These are phyloP conservation scores for Punctoribates punctum DNA, from an alignment of 2,888 invertebrate species.

Conservation along the genomic window DNA sequence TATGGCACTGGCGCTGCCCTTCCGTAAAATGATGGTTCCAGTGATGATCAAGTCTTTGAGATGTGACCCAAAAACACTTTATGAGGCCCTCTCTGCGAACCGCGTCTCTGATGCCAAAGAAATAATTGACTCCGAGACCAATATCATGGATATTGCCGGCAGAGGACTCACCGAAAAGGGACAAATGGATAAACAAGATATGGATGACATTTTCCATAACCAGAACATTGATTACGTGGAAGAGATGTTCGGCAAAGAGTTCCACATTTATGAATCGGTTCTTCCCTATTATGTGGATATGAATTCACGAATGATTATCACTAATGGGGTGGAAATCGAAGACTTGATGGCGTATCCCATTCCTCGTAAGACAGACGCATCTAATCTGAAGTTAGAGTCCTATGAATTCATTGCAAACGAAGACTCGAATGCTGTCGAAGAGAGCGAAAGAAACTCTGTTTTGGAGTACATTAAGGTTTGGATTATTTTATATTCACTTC, in stretches of 20 bases:
- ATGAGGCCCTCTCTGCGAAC: neutral
- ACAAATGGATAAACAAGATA: slow-evolving; percentile 29
- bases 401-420: slow-evolving; percentile 14
- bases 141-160: slow-evolving; percentile 30
- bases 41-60: slow-evolving; percentile 20
- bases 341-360: slow-evolving; percentile 22
- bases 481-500: slow-evolving; percentile 61
- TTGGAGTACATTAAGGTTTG: slow-evolving; percentile 25
- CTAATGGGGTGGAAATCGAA: slow-evolving; percentile 20
- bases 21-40: slow-evolving; percentile 30
- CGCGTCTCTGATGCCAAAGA: neutral
- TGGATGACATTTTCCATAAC: neutral
- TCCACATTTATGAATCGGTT: neutral
- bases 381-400: neutral
- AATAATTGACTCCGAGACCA: neutral
- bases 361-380: neutral
- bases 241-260: neutral
- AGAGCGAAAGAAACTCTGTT: neutral
- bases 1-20: neutral
- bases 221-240: neutral
- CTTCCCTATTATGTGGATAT: neutral
- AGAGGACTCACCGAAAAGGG: slow-evolving; percentile 61
- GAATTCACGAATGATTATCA: neutral
- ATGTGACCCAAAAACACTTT: slow-evolving; percentile 33
- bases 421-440: slow-evolving; percentile 9